Percentiles rank a stretch among this genome's conserved stretches.
Evolutionary conservation across 2,888 invertebrate genomes (phyloP).

Genomic region (Orchesella flavescens): DNA sequence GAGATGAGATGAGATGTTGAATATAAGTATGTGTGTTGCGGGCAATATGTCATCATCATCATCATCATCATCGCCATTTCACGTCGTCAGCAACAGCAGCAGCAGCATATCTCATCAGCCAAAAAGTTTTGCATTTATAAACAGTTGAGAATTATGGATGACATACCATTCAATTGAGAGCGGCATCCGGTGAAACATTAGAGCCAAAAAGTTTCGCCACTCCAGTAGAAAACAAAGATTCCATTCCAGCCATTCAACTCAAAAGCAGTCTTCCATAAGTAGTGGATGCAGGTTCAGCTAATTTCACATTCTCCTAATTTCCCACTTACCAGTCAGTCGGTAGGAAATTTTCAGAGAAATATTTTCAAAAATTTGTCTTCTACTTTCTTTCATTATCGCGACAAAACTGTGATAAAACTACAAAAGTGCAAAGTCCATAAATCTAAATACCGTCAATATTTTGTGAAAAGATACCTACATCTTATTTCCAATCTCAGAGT

Average conservation of each 20-base stretch:
- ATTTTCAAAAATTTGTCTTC: not conserved
- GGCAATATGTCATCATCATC: too few species aligned
- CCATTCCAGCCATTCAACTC: too few species aligned
- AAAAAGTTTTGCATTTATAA: constrained; percentile 15
- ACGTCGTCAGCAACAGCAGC: too few species aligned
- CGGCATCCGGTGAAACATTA: not conserved
- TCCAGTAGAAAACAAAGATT: not conserved
- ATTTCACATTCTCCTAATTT: too few species aligned
- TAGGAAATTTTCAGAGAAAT: not conserved
- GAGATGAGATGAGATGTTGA: too few species aligned
- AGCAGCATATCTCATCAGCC: not conserved
- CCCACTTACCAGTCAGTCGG: not conserved
- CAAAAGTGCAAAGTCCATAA: not conserved
- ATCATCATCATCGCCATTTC: too few species aligned
- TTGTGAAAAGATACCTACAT: not conserved
- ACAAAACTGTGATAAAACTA: not conserved
- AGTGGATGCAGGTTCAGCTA: too few species aligned
- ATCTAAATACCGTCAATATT: too few species aligned
- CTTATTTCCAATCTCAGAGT: not conserved
- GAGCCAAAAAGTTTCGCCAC: not conserved
- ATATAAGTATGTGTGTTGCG: too few species aligned
- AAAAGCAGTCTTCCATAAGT: too few species aligned
- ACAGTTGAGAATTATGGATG: not conserved
- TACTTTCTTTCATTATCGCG: too few species aligned
- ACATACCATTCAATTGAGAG: not conserved